Percentiles rank a stretch among this genome's conserved stretches.
These are phyloP conservation scores for Istiophorus platypterus DNA, from an alignment of 2,113 vertebrate genomes.

Conservation along the genomic window DNA sequence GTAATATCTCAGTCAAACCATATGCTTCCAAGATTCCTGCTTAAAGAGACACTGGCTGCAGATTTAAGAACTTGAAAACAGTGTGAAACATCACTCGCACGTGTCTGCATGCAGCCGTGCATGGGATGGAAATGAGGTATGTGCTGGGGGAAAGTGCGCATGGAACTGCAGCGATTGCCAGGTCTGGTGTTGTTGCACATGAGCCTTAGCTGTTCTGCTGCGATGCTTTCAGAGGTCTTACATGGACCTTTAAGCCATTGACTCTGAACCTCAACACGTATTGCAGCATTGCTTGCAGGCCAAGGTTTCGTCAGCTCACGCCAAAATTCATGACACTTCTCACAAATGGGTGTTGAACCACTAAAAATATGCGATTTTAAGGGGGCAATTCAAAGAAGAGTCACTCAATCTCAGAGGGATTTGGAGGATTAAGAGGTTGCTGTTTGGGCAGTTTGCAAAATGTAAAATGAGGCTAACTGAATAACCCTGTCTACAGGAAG, in stretches of 20 bases:
- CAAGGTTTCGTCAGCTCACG: background rate
- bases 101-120: conserved; percentile 7
- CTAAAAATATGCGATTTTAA: conserved; percentile 8
- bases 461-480: background rate
- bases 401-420: background rate
- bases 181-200: conserved; percentile 32
- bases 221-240: conserved; percentile 23
- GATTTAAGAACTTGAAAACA: conserved; percentile 36
- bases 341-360: conserved; percentile 9
- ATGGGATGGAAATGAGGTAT: conserved; percentile 28
- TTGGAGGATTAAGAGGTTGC: conserved; percentile 1
- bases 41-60: conserved; percentile 18
- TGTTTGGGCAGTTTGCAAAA: background rate
- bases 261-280: conserved; percentile 40
- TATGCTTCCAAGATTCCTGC: conserved; percentile 9
- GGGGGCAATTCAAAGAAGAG: background rate
- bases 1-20: background rate
- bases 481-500: background rate
- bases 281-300: conserved; percentile 12
- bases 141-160: background rate
- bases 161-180: conserved; percentile 13
- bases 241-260: conserved; percentile 52
- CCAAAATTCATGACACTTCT: conserved; percentile 18
- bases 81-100: conserved; percentile 20
- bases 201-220: conserved; percentile 51